Base-by-base conservation (phyloP, 2,888 invertebrate genomes). In the Petrolisthes manimaculis region DNA sequence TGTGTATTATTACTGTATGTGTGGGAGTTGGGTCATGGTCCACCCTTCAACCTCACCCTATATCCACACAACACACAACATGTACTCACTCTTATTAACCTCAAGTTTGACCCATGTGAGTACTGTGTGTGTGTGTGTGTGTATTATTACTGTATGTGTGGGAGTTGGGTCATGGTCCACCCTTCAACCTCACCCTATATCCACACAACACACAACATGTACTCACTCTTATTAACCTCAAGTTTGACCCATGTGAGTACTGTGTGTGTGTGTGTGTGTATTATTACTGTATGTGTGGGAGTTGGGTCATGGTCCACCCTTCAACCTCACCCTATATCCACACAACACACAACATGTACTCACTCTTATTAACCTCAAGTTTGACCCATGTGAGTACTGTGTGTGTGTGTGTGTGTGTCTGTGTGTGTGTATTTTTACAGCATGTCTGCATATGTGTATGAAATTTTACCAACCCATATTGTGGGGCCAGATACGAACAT, bases 241-340 rank as follows among this genome's bases (percentile, higher is more conserved):
- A 54, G 56, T 86, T 86, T 61, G 78, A 86, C 74, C 86, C 81
- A 61, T 61, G 89, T 89, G 67, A 86, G 87, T 87, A 55, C 1
- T 37, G 2, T 37, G 37, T 37, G 37, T 37, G 37, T 37, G 37
- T 37, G 37, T 37, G 37, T 37, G 37, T 37, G 37, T 37, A 37
- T 37, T 37, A 1, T 37, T 2, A 37, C 37, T 2, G 37, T 37
- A 90, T 54, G 71, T 81, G 77, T 90, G 90, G 90, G 51, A 85
- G 9, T 37, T 83, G 55, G 90, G 88, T 12, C 87, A 90, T 53
- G 90, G 90, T 3, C 90, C 90, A 4, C 90, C 90, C 12, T 90
- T 88, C 86, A 80, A 69, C 5, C 74, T 90, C 18, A 53, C 83
- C 12, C 78, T 90, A 14, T 82, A 83, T 3, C 71, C 87, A 4